phyloP scores from a whole-genome alignment of 2,888 invertebrate genomes.

The Microplitis deprimator region DNA sequence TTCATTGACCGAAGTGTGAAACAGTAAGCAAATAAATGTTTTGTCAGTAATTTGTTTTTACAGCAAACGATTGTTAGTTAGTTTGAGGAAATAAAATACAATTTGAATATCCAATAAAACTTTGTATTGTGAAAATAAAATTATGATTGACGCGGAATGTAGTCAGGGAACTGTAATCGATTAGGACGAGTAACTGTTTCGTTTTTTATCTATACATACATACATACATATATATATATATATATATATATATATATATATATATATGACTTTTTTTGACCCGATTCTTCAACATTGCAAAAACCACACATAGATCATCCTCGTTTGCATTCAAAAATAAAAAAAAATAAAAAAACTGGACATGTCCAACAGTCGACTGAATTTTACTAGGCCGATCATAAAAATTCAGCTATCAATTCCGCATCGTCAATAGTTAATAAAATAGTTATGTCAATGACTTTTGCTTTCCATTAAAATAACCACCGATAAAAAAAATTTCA shows the following conservation, averaged over 20 bases:
- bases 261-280: not conserved
- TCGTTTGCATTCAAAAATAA: not conserved
- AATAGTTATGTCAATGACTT: conserved; percentile 25
- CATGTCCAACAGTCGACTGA: conserved; percentile 27
- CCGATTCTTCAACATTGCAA: not conserved
- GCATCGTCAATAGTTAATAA: conserved; percentile 27
- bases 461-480: not conserved
- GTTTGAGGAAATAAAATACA: conserved; percentile 9
- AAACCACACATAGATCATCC: conserved; percentile 12
- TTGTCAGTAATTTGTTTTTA: not conserved
- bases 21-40: not conserved
- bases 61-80: not conserved
- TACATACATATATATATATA: not conserved
- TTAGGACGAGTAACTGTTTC: conserved; percentile 23
- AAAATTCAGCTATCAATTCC: conserved; percentile 36
- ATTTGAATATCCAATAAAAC: conserved; percentile 43
- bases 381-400: conserved; percentile 32
- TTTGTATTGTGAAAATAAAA: conserved; percentile 28
- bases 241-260: not conserved
- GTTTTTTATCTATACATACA: conserved; percentile 22
- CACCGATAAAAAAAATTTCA: not conserved
- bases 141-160: conserved; percentile 43
- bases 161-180: conserved; percentile 16
- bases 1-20: not conserved
- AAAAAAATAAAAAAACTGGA: conserved; percentile 11